Evolutionary conservation across 2,797 vertebrate species (phyloP).

Genomic region (Gambelia wislizenii): DNA sequence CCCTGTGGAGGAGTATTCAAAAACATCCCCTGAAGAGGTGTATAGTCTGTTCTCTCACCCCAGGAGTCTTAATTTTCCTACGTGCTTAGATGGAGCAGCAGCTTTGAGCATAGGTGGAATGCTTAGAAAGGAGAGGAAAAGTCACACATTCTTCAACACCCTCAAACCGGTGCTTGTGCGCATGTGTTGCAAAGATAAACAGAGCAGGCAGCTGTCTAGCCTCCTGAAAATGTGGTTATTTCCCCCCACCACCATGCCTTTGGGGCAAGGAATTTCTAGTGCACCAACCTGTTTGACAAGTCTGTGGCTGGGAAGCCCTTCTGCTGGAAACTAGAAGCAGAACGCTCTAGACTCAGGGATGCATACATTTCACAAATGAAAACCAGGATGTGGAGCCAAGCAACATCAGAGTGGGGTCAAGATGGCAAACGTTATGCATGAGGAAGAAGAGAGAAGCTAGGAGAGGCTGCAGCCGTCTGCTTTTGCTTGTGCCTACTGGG

Average conservation of each 20-base stretch:
- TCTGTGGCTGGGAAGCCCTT: neutral
- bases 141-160: neutral
- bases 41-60: neutral
- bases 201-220: neutral
- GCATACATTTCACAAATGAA: no score
- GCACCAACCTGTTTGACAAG: neutral
- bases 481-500: no score
- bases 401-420: no score
- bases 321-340: no score
- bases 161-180: neutral
- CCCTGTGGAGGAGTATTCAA: neutral
- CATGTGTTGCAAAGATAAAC: neutral
- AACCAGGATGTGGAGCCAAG: no score
- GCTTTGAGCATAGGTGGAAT: no score
- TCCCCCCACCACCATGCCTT: neutral
- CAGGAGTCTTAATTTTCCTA: neutral
- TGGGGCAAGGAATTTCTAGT: neutral
- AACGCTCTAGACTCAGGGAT: neutral
- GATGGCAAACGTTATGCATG: no score
- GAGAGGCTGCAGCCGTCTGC: no score
- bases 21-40: neutral
- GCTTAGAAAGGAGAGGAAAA: neutral
- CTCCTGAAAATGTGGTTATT: neutral
- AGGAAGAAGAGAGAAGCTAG: no score
- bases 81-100: neutral